Base-by-base conservation (phyloP, 2,797 vertebrate genomes). In the Protonibea diacanthus region DNA sequence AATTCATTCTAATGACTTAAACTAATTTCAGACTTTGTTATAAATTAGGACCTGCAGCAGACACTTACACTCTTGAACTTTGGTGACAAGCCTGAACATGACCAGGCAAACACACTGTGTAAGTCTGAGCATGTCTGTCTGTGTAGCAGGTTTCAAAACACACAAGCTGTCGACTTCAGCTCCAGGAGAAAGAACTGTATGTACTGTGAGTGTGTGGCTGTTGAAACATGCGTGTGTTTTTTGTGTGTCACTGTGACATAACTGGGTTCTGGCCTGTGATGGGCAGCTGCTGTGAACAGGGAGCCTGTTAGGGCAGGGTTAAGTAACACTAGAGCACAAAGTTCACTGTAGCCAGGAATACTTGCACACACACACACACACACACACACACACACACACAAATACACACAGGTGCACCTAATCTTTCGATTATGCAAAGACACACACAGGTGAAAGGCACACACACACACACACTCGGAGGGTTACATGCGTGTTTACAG, bases 271-370 rank as follows among this genome's bases (percentile, higher is more conserved):
- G 77, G 85, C 69, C 80, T 78, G 53, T 65, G 80, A 84, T 66
- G 56, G 64, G 71, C 86, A 89, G 87, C 88, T 89, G 90, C 73
- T 85, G 79, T 77, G 84, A 84, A 80, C 59, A 80, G 74, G 65
- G 78, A 81, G 78, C 71, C 69, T 80, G 88, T 86, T 85, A 83
- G 85, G 85, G 70, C 67, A 85, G 84, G 81, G 84, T 93, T 93
- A 94, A 94, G 88, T 92, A 93, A 94, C 91, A 92, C 68, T 51
- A 49, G 65, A 86, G 88, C 77, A 84, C 90, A 91, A 91, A 69
- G 92, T 93, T 93, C 86, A 90, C 23, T 59, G 74, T 81, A 84
- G 85, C 84, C 86, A 86, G 85, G 66, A 88, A 90, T 80, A 88
- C 87, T 61, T 63, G 23, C 71, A 57, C 71, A 74, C 63, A 42